These are phyloP conservation scores for Hemiprocne comata DNA, from an alignment of 2,113 vertebrate genomes.

Conservation along the genomic window DNA sequence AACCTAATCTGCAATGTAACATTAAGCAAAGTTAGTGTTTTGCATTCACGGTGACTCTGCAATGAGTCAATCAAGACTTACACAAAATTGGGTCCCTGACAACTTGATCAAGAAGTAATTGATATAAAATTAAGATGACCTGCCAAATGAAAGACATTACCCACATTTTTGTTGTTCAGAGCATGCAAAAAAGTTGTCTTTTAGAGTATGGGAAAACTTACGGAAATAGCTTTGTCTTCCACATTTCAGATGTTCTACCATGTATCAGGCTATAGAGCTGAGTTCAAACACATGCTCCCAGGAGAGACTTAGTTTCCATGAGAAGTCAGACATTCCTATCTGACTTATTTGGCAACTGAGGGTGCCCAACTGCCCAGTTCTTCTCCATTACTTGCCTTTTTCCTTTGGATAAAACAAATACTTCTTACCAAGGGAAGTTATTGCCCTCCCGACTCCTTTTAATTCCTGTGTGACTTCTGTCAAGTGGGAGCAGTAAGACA, in stretches of 20 bases:
- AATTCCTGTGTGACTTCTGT: neutral
- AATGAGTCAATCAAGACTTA: neutral
- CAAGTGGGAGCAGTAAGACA: neutral
- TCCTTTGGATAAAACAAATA: neutral
- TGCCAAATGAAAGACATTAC: neutral
- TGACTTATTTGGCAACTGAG: neutral
- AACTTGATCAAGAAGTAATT: neutral
- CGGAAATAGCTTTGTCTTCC: neutral
- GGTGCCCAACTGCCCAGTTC: neutral
- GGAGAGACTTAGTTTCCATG: neutral
- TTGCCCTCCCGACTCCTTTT: neutral
- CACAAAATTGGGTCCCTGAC: accelerated
- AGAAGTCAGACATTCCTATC: neutral
- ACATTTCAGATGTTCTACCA: neutral
- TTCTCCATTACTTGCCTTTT: neutral
- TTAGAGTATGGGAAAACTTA: neutral
- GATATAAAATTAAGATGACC: accelerated
- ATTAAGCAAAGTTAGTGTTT: neutral
- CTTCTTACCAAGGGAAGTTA: neutral
- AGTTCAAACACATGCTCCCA: neutral
- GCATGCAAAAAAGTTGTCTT: neutral
- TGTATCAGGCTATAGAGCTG: neutral
- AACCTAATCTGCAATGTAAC: neutral
- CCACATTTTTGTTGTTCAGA: neutral
- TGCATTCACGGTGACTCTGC: neutral